Base-by-base conservation (phyloP, 2,888 invertebrate genomes). In the Hybos culiciformis region DNA sequence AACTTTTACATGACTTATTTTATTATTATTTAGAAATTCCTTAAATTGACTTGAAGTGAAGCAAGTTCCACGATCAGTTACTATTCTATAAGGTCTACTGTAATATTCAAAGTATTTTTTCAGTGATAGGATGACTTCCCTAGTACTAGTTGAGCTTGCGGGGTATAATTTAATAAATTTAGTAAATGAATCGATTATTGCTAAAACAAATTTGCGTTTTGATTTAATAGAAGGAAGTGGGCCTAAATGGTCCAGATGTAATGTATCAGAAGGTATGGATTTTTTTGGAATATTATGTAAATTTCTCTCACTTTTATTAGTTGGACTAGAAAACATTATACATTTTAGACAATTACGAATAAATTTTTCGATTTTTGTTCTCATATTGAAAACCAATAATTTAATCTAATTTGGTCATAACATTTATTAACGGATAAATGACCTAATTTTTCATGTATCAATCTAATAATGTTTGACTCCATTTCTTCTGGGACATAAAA, bases 181-280 rank as follows among this genome's bases (percentile, higher is more conserved):
- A 3, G 37, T 37, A 23, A 37, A 23, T 2, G 11, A n/a, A 15
- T 37, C 37, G 3, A 37, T 23, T 9, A 37, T 18, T n/a, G 23
- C 4, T 14, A 37, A 37, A 9, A 37, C 9, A 11, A 14, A 3
- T 4, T 37, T 23, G 5, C 23, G 23, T 23, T 23, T 23, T 6
- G 23, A 23, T 23, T 23, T 23, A 9, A 23, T 15, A 11, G 15
- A 49, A 1, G 46, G 37, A 24, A 47, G 14, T 2, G 44, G 47
- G 12, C 46, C 47, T 14, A 36, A 45, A 23, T 47, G 42, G 24
- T 48, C 47, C 5, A 45, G 34, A 21, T 51, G 49, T 21, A 47
- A 7, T 4, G 40, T 43, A 1, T 49, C 23, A 37, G 58, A 57
- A 6, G 55, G 58, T 29, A 48, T 19, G 6, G 51, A 14, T 3